Conservation (phyloP, 1,140 invertebrate species). For the Drosophila albomicans region DNA sequence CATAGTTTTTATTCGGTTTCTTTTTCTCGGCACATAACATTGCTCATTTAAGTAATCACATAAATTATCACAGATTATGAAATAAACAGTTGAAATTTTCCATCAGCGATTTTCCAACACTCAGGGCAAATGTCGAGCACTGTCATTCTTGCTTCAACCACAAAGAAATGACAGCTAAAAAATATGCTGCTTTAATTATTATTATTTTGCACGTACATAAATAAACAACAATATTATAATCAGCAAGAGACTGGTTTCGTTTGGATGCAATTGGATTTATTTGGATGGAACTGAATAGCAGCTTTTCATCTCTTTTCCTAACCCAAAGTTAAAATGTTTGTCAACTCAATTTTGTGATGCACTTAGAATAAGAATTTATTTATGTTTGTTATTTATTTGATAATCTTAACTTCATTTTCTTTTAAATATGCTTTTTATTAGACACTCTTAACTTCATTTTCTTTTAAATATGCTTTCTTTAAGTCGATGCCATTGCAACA, state of each 20-base stretch:
- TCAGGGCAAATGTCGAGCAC: conserved; percentile 28
- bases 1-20: conserved; percentile 71
- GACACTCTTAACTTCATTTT: conserved; percentile 1
- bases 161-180: conserved; percentile 13
- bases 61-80: conserved; percentile 75
- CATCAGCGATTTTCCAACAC: conserved; percentile 22
- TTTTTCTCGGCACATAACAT: conserved; percentile 47
- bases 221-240: neutral
- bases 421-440: conserved; percentile 46
- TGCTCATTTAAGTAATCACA: conserved; percentile 80
- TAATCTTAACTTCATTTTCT: neutral
- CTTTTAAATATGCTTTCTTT: conserved; percentile 82
- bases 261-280: conserved; percentile 10
- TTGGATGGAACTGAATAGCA: neutral
- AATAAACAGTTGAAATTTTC: conserved; percentile 50
- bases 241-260: neutral
- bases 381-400: neutral
- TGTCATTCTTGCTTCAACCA: conserved; percentile 6
- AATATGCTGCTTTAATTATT: conserved; percentile 12
- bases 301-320: neutral
- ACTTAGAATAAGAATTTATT: neutral
- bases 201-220: neutral
- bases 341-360: neutral
- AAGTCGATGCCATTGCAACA: conserved; percentile 88
- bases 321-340: neutral